Evolutionary conservation across 2,797 vertebrate genomes (phyloP).

Genomic region (Paratrypauchen microcephalus): DNA sequence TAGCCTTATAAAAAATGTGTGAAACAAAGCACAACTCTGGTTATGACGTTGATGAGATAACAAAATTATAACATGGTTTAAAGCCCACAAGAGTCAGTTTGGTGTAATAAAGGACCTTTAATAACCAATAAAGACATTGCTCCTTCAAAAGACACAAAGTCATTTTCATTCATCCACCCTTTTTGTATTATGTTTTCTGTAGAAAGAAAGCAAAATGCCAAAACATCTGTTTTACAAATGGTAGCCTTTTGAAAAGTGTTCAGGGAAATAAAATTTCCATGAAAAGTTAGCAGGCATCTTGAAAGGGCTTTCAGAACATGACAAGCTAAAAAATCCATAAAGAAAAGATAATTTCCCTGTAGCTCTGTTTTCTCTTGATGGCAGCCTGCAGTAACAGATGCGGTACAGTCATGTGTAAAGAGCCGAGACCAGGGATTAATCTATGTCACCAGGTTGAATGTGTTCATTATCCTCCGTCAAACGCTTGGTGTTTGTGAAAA

Average conservation of each 20-base stretch:
- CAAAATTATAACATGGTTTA: no score
- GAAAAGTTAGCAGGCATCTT: conserved; percentile 5
- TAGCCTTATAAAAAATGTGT: no score
- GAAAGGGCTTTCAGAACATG: conserved; percentile 11
- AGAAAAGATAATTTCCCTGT: conserved; percentile 9
- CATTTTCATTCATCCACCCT: neutral
- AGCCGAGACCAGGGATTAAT: conserved; percentile 23
- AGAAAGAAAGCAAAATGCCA: conserved; percentile 15
- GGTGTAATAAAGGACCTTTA: no score
- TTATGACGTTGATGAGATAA: no score
- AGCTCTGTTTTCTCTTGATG: conserved; percentile 6
- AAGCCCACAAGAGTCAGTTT: no score
- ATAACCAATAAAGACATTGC: neutral
- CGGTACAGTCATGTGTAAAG: conserved; percentile 16
- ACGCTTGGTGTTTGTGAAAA: conserved; percentile 26
- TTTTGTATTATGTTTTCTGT: neutral
- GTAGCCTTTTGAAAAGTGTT: conserved; percentile 4
- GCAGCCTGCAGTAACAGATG: conserved; percentile 6
- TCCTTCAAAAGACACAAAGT: neutral
- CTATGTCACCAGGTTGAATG: conserved; percentile 22
- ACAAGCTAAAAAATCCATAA: conserved; percentile 6
- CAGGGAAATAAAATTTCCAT: conserved; percentile 8
- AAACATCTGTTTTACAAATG: conserved; percentile 8
- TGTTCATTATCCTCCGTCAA: conserved; percentile 35
- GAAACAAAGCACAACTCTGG: no score